Percentiles rank a stretch among this genome's conserved stretches.
Conservation (phyloP, 1,140 invertebrate species). For the Aphelinus atriplicis region DNA sequence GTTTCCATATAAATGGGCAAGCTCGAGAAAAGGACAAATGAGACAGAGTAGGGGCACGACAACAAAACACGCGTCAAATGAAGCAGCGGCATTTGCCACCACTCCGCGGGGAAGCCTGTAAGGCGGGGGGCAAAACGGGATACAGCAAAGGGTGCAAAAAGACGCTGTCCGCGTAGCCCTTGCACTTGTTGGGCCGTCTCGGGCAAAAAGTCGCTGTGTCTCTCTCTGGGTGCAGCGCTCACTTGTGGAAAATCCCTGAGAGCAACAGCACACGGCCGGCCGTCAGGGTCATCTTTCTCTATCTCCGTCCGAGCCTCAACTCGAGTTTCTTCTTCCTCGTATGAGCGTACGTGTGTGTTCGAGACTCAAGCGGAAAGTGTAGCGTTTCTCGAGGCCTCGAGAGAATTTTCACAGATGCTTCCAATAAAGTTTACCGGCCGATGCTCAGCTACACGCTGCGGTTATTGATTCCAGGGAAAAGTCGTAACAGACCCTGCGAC, state of each 20-base stretch:
- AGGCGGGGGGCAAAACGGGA: background rate
- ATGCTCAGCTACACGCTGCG: background rate
- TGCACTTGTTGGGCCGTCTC: background rate
- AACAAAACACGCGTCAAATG: background rate
- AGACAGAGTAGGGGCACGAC: background rate
- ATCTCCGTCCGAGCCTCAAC: background rate
- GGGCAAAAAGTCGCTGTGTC: background rate
- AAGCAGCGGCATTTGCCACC: background rate
- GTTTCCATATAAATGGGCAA: background rate
- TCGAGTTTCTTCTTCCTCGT: conserved; percentile 22
- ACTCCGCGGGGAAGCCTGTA: too few species aligned
- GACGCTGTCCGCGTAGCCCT: background rate
- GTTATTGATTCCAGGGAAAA: background rate
- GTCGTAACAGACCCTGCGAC: too few species aligned
- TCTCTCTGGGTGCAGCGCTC: background rate
- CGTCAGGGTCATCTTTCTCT: conserved; percentile 19
- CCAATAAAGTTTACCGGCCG: conserved; percentile 5
- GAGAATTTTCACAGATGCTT: background rate
- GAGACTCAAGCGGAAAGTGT: conserved; percentile 9
- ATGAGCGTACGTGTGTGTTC: background rate
- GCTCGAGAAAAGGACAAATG: background rate
- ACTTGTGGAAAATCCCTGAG: conserved; percentile 26
- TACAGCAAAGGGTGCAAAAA: conserved; percentile 7
- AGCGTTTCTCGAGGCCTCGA: background rate
- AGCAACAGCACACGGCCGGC: background rate